Base-by-base conservation (phyloP, 2,888 invertebrate genomes). In the Acleris holmiana region DNA sequence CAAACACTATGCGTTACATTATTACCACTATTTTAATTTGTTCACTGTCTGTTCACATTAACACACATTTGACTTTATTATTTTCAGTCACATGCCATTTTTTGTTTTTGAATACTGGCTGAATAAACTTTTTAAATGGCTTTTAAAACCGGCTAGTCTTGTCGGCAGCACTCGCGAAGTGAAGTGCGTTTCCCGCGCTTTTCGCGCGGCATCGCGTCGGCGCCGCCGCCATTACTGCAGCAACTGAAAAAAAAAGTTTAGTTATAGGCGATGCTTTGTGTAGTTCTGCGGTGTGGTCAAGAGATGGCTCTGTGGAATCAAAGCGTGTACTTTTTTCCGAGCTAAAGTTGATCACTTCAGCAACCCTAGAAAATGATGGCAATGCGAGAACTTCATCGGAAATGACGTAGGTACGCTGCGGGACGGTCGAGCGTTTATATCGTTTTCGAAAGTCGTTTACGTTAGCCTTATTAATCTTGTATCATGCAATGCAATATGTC, bases 191-290 rank as follows among this genome's bases (percentile, higher is more conserved):
- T 61, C 47, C 58, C 65, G 69, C 73, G 51, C 29, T 51, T 51
- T 35, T 29, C 71, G 71, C 73, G 71, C 70, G 69, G 60, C 53
- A 51, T 59, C 69, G 76, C 55, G 65, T 67, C 70, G 50, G 69
- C 73, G 71, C 53, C 48, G 68, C 68, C 75, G 74, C 75, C 83
- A 80, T 79, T 83, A 82, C 85, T 82, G 83, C 80, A 76, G 61
- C 73, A 65, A 71, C 78, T 82, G 79, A 76, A 76, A 83, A 73
- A 74, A 62, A 73, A 71, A 70, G 71, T 67, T 70, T 67, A 61
- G 69, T 77, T 76, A 76, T 18, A 49, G 13, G 40, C 50, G 23
- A 29, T 29, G 19, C 13, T 53, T 40, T 18, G 40, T 19, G 18
- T 15, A 53, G 19, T 19, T 40, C 35, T 6, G 6, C 19, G 7